Percentiles rank a stretch among this genome's conserved stretches.
Conservation (phyloP, 2,888 invertebrate genomes). For the Mamestra brassicae region DNA sequence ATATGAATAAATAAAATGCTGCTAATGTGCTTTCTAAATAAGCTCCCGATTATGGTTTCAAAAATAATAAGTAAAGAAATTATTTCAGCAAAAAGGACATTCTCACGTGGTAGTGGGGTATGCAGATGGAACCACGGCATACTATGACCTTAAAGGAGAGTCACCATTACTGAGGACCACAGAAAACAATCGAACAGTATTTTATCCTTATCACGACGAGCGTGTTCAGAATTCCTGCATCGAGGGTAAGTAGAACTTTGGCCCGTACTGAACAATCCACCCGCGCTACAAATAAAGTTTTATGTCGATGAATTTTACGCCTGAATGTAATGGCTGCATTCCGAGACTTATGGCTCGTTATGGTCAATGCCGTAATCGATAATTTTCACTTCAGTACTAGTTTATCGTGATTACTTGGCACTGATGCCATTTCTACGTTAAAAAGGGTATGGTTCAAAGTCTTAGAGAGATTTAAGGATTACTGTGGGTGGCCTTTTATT, state of each 20-base stretch:
- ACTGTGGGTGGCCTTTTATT: not conserved
- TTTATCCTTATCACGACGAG: conserved; percentile 91
- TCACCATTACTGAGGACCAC: conserved; percentile 87
- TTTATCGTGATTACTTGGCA: conserved; percentile 32
- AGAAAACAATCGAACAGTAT: conserved; percentile 80
- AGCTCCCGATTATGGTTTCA: not conserved
- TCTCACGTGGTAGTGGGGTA: conserved; percentile 92
- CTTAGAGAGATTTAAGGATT: conserved; percentile 12
- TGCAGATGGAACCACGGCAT: conserved; percentile 92
- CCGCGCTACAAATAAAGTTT: conserved; percentile 35
- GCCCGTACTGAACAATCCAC: conserved; percentile 20
- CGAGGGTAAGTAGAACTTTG: conserved; percentile 85
- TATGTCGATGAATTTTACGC: conserved; percentile 47
- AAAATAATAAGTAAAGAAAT: not conserved
- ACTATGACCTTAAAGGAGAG: conserved; percentile 91
- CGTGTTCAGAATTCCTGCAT: conserved; percentile 91
- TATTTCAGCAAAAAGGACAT: conserved; percentile 87
- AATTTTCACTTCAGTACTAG: conserved; percentile 45
- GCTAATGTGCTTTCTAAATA: not conserved
- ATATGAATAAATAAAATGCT: not conserved
- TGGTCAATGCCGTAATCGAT: conserved; percentile 36
- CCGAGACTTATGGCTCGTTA: conserved; percentile 28
- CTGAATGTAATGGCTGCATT: conserved; percentile 41
- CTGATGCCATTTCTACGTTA: conserved; percentile 7
- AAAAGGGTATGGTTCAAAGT: conserved; percentile 6